Evolutionary conservation across 2,113 vertebrate genomes (phyloP).

Genomic region (Petrocephalus zakoni): DNA sequence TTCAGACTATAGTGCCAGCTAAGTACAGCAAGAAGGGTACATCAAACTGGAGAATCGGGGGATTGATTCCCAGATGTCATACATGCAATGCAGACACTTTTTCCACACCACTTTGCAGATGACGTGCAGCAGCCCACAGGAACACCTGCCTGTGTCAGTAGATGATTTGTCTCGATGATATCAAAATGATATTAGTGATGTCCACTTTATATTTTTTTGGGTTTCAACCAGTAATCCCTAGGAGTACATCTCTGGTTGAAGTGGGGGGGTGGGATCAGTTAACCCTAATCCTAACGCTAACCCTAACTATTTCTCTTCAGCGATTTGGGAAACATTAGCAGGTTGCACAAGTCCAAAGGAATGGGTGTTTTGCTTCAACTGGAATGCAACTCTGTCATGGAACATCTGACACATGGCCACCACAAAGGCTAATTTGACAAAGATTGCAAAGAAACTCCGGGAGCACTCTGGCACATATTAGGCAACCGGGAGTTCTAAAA

Average conservation of each 20-base stretch:
- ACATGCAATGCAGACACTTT: neutral
- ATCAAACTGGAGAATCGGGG: neutral
- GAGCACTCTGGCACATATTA: neutral
- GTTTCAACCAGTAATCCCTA: conserved; percentile 4
- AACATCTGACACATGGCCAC: neutral
- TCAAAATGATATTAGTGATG: conserved; percentile 24
- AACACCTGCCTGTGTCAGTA: conserved; percentile 35
- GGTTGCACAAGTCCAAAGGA: neutral
- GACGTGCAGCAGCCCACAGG: neutral
- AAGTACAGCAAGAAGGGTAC: neutral
- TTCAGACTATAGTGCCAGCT: neutral
- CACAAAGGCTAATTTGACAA: neutral
- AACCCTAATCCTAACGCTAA: neutral
- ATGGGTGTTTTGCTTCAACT: neutral
- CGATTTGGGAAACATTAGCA: neutral
- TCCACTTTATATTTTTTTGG: conserved; percentile 26
- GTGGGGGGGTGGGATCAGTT: neutral
- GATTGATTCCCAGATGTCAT: neutral
- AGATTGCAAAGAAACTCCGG: neutral
- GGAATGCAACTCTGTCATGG: neutral
- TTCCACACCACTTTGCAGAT: neutral
- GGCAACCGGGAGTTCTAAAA: neutral
- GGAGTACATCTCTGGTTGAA: neutral
- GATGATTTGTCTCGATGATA: neutral
- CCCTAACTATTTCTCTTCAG: neutral